Evolutionary conservation across 2,888 invertebrate genomes (phyloP).

Genomic region (Nycteola revayana): DNA sequence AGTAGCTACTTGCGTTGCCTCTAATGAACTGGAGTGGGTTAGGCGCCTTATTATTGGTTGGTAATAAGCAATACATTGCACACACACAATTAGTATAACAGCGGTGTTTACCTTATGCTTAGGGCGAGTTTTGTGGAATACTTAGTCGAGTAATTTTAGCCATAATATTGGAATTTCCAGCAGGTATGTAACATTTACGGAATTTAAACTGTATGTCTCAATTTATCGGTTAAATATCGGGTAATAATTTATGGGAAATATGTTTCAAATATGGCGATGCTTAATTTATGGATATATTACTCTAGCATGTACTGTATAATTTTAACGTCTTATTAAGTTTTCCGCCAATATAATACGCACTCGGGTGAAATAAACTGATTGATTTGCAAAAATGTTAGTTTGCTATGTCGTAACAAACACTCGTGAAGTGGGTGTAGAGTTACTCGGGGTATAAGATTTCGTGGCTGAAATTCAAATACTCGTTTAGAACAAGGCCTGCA

Average conservation of each 20-base stretch:
- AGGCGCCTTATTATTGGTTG: constrained; percentile 37
- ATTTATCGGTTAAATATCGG: no score
- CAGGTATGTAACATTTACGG: constrained; percentile 4
- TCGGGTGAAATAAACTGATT: no score
- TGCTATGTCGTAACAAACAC: no score
- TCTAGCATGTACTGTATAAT: no score
- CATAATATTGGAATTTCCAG: constrained; percentile 23
- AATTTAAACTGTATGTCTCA: no score
- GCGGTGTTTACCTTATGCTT: constrained; percentile 35
- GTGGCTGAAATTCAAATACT: constrained; percentile 66
- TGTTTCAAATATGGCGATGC: no score
- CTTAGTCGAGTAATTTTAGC: constrained; percentile 18
- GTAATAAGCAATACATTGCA: constrained; percentile 44
- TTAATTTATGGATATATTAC: no score
- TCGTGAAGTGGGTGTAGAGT: constrained; percentile 40
- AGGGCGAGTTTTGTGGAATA: constrained; percentile 34
- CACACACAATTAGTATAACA: constrained; percentile 37
- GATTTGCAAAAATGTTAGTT: constrained; percentile 1
- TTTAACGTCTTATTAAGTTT: no score
- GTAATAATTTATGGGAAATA: no score
- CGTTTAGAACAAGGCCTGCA: constrained; percentile 51
- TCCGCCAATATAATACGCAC: no score
- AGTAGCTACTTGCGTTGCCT: no score
- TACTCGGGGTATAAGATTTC: constrained; percentile 58
- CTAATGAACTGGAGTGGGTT: constrained; percentile 53